Conservation (phyloP, 2,888 invertebrate genomes). For the Apodemia hepburni region DNA sequence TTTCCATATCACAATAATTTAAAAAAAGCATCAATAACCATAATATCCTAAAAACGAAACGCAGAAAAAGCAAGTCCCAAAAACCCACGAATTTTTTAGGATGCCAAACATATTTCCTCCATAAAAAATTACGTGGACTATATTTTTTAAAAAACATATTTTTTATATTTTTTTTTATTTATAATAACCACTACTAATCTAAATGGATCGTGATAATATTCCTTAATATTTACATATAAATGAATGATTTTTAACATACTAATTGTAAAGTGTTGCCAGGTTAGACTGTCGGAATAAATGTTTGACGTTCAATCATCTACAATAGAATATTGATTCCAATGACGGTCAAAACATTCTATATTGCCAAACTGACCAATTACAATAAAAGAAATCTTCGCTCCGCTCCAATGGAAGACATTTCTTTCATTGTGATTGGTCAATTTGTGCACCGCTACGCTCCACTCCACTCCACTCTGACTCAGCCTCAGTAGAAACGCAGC, state of each 20-base stretch:
- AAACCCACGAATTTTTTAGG: constrained; percentile 49
- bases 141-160: constrained; percentile 41
- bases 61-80: constrained; percentile 48
- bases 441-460: too few relatives aligned
- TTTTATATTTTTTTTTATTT: constrained; percentile 47
- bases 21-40: constrained; percentile 42
- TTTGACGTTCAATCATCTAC: constrained; percentile 24
- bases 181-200: constrained; percentile 47
- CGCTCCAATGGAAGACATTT: too few relatives aligned
- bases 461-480: too few relatives aligned
- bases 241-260: constrained; percentile 36
- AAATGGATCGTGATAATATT: constrained; percentile 43
- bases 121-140: constrained; percentile 40
- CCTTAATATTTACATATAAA: constrained; percentile 65
- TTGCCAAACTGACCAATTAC: too few relatives aligned
- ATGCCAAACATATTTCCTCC: constrained; percentile 66
- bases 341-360: background rate
- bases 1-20: constrained; percentile 41
- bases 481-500: too few relatives aligned
- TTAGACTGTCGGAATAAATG: constrained; percentile 26
- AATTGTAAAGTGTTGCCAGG: constrained; percentile 32
- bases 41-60: constrained; percentile 37
- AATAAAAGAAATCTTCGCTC: too few relatives aligned
- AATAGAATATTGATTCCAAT: background rate
- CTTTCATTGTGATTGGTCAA: too few relatives aligned